Conservation (phyloP, 2,113 vertebrate species). For the Otolemur garnettii region DNA sequence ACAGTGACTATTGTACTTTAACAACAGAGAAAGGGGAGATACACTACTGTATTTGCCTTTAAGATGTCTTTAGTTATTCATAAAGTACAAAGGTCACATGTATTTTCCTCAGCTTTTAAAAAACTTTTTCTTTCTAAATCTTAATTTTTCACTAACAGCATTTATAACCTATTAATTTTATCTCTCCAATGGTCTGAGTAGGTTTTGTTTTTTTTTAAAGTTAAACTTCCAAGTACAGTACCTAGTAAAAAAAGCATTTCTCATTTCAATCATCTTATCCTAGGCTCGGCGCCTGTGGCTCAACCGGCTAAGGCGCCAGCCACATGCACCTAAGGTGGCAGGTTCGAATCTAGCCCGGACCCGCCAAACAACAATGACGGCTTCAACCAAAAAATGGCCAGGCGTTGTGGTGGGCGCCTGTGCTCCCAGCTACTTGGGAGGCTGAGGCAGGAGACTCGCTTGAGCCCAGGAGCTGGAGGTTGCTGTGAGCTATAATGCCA, state of each 20-base stretch:
- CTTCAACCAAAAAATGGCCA: no score
- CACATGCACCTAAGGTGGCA: no score
- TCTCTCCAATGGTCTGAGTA: neutral
- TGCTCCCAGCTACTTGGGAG: no score
- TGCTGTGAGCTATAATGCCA: no score
- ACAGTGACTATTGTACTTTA: neutral
- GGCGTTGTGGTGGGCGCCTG: no score
- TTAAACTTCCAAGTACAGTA: conserved; percentile 58
- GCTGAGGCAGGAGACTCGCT: no score
- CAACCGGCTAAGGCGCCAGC: no score
- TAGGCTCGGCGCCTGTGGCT: neutral
- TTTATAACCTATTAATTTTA: conserved; percentile 42
- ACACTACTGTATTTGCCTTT: conserved; percentile 47
- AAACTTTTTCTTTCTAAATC: neutral
- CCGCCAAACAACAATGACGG: no score
- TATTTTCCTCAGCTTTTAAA: conserved; percentile 63
- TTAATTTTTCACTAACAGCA: conserved; percentile 58
- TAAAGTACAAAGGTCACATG: conserved; percentile 51
- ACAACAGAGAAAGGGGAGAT: conserved; percentile 7
- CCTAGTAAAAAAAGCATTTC: conserved; percentile 23
- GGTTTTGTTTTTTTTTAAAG: neutral
- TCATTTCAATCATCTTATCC: conserved; percentile 44
- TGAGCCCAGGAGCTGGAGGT: no score
- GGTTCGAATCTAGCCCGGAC: no score
- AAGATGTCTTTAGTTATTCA: conserved; percentile 67